phyloP scores from a whole-genome alignment of 2,888 invertebrate species.

The Bellardia bayeri region DNA sequence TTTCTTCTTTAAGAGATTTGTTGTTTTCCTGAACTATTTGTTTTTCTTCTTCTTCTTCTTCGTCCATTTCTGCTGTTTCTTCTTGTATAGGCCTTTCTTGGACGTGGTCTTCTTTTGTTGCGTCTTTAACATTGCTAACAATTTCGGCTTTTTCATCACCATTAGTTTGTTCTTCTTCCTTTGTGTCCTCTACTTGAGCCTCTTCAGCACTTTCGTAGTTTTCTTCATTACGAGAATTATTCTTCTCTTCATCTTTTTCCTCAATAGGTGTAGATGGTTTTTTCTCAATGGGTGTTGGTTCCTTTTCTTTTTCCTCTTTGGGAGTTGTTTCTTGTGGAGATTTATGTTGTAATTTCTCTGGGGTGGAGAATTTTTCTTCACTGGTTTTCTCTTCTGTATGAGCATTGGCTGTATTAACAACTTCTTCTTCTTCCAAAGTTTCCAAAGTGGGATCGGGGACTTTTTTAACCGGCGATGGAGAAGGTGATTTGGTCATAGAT shows the following conservation, averaged over 20 bases:
- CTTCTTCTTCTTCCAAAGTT: conserved; percentile 79
- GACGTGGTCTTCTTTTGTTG: conserved; percentile 75
- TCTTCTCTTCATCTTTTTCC: conserved; percentile 52
- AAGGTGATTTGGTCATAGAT: conserved; percentile 83
- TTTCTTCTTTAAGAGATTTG: conserved; percentile 21
- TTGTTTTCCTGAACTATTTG: conserved; percentile 60
- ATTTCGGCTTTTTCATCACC: conserved; percentile 62
- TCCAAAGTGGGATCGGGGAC: conserved; percentile 79
- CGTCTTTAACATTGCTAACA: conserved; percentile 59
- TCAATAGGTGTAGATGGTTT: conserved; percentile 10
- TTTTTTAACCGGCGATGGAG: conserved; percentile 80
- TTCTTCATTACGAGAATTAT: conserved; percentile 47
- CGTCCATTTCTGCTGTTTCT: conserved; percentile 39
- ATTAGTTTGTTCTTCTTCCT: conserved; percentile 58
- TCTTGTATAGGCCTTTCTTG: conserved; percentile 77
- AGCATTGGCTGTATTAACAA: conserved; percentile 42
- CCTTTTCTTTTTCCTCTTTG: conserved; percentile 36
- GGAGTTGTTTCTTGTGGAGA: neutral
- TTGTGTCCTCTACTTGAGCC: conserved; percentile 39
- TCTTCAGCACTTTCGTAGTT: conserved; percentile 39
- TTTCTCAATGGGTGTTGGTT: conserved; percentile 61
- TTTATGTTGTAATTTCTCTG: conserved; percentile 60
- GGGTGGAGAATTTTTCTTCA: conserved; percentile 44
- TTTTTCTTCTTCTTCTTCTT: neutral
- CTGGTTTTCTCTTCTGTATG: conserved; percentile 57